Base-by-base conservation (phyloP, 92 coral and sea anemone species). In the Zoanthus solanderi region DNA sequence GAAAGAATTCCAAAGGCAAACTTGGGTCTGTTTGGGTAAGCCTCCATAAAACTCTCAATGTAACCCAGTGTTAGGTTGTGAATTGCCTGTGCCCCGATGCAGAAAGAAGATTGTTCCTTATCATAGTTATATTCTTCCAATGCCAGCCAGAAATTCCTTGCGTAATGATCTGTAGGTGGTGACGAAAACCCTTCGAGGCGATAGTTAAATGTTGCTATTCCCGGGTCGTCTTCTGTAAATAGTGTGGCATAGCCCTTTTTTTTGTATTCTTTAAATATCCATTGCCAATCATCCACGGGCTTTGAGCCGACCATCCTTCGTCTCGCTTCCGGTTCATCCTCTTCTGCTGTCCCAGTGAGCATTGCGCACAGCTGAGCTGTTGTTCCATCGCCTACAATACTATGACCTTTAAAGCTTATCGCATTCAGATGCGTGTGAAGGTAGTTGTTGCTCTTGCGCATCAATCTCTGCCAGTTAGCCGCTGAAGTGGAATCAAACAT, bases 401-500 rank as follows among this genome's bases (percentile, higher is more conserved):
- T 89, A 23, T 93, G 90, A 3, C 96, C 98, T 92, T 87, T 90
- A 58, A 94, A 63, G 18, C 71, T 73, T 0, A 94, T 69, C 0
- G 95, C 90, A 18, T 92, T 84, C 9, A 90, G 77, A 17, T 90
- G 85, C 87, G 84, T 86, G 71, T 75, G 72, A 90, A 94, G 75
- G 57, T 88, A 92, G 11, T 71, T 76, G 68, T 78, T 72, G 17
- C 92, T 92, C 30, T 75, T 92, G 65, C 90, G 94, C 95, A 94
- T 92, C 87, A 90, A 86, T 73, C 98, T 78, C 50, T 76, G 71
- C 78, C 93, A 94, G 78, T 94, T 94, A 4, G 98, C 98, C 32
- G 95, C 91, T 54, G 98, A 94, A 4, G 95, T 92, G 9, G 98
- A 94, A 89, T 94, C 98, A 84, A 92, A 92, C 95, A 94, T 90